Conservation (phyloP, 2,888 invertebrate genomes). For the Tiphia femorata region DNA sequence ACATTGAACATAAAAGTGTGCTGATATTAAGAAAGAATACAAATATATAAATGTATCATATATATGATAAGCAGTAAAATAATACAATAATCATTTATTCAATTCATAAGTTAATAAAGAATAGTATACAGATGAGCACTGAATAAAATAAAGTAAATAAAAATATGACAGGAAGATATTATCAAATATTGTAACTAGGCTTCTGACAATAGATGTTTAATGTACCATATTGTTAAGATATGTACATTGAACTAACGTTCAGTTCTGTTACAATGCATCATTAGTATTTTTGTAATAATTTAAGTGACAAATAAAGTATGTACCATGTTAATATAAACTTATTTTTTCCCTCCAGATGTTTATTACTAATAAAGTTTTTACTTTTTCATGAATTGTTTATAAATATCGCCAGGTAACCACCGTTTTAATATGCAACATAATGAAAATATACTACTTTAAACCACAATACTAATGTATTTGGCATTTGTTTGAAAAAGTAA, state of each 20-base stretch:
- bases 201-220: conserved; percentile 15
- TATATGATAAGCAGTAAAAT: too few species aligned
- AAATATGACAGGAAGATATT: conserved; percentile 3
- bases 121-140: not conserved
- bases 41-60: too few species aligned
- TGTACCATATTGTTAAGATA: not conserved
- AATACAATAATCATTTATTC: too few species aligned
- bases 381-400: too few species aligned
- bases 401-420: too few species aligned
- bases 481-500: not conserved
- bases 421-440: too few species aligned
- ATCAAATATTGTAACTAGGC: conserved; percentile 9
- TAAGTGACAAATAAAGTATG: conserved; percentile 12
- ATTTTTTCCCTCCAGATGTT: not conserved
- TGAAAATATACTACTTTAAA: too few species aligned
- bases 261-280: not conserved
- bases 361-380: too few species aligned
- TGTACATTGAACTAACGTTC: conserved; percentile 5
- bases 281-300: conserved; percentile 26
- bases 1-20: too few species aligned
- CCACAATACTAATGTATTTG: too few species aligned
- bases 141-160: not conserved
- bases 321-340: conserved; percentile 3
- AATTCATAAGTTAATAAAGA: too few species aligned
- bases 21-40: too few species aligned